A percentile compares a stretch with the other conserved stretches of the same genome.
Evolutionary conservation across 1,140 invertebrate species (phyloP).

Genomic region (Bilobella aurantiaca): DNA sequence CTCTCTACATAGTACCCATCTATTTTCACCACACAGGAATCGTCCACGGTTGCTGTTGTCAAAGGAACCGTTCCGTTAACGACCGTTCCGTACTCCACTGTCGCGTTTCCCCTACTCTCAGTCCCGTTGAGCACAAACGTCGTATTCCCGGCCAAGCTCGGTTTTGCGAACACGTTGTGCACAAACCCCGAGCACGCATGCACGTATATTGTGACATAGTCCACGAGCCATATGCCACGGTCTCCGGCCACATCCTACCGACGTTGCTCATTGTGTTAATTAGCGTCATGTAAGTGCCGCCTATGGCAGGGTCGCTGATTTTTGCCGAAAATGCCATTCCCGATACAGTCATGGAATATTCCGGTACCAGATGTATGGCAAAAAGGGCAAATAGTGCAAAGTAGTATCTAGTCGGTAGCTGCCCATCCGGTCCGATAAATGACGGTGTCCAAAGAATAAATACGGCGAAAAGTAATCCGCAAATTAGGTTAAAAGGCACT

Average conservation of each 20-base stretch:
- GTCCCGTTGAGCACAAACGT: neutral
- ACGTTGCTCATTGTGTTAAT: constrained; percentile 55
- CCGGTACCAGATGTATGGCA: neutral
- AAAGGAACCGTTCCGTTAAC: neutral
- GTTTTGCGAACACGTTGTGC: constrained; percentile 34
- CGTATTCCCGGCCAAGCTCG: neutral
- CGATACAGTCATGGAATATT: constrained; percentile 51
- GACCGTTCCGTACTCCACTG: neutral
- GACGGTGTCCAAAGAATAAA: neutral
- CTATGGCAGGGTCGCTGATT: constrained; percentile 54
- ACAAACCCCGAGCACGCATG: neutral
- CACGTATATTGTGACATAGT: constrained; percentile 33
- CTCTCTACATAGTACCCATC: constrained; percentile 49
- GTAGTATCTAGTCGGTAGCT: neutral
- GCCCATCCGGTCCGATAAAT: neutral
- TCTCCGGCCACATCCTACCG: constrained; percentile 54
- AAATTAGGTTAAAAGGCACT: neutral
- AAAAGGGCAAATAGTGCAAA: neutral
- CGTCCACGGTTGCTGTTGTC: constrained; percentile 31
- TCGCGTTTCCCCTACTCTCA: neutral
- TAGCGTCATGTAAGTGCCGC: constrained; percentile 60
- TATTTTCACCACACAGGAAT: constrained; percentile 38
- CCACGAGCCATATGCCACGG: constrained; percentile 49
- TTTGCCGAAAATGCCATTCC: constrained; percentile 52
- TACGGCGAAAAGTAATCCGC: neutral